Evolutionary conservation across 2,113 vertebrate species (phyloP).

Genomic region (Phodopus roborovskii): DNA sequence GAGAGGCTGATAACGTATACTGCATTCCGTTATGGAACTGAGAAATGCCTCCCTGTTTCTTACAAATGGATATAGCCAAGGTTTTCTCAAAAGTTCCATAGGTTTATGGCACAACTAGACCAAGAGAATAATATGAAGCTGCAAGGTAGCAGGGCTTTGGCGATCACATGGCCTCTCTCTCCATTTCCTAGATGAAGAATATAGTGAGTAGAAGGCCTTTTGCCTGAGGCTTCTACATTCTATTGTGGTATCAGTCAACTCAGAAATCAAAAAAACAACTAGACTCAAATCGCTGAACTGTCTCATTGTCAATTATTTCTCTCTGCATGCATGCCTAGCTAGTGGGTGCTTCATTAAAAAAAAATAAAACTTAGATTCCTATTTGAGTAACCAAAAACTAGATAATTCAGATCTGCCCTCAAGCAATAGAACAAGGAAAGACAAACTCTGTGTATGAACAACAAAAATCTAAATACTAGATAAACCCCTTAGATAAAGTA

Average conservation of each 20-base stretch:
- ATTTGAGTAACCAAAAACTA: neutral
- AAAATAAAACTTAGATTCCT: neutral
- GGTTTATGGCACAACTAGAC: neutral
- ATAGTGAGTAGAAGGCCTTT: neutral
- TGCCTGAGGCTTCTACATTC: neutral
- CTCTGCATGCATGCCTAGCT: accelerated
- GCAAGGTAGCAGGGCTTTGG: neutral
- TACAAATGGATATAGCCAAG: neutral
- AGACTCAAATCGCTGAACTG: neutral
- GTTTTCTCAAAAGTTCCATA: neutral
- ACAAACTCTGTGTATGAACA: neutral
- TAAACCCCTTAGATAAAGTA: neutral
- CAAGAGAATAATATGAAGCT: too few species aligned
- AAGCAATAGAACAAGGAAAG: too few species aligned
- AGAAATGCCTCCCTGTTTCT: neutral
- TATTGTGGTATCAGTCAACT: neutral
- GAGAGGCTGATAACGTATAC: accelerated
- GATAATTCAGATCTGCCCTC: neutral
- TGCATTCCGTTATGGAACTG: neutral
- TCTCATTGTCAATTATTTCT: neutral
- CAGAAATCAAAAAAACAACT: neutral
- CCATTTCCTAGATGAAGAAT: neutral
- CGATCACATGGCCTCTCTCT: accelerated
- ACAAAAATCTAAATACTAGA: accelerated
- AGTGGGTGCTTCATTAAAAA: neutral